Conservation (phyloP, 2,113 vertebrate species). For the Polypterus senegalus region DNA sequence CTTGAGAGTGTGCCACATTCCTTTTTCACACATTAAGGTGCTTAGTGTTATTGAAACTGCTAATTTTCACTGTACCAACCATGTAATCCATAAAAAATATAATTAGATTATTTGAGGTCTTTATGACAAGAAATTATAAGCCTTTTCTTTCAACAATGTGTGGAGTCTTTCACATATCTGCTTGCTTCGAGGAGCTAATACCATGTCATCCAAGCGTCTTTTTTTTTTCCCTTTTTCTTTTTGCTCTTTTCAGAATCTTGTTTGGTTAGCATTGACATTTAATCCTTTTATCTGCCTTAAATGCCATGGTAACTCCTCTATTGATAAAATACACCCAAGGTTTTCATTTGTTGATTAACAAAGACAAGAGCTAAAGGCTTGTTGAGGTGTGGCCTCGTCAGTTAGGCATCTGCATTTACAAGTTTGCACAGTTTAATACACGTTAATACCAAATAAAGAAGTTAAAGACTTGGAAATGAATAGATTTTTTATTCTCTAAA, state of each 20-base stretch:
- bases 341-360: conserved; percentile 5
- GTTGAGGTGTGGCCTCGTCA: not conserved
- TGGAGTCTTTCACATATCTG: not conserved
- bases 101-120: too few species aligned
- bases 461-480: too few species aligned
- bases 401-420: not conserved
- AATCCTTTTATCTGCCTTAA: conserved; percentile 26
- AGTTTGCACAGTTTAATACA: too few species aligned
- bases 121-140: not conserved
- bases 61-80: too few species aligned
- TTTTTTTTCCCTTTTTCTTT: too few species aligned
- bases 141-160: not conserved
- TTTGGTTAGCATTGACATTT: conserved; percentile 28
- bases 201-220: not conserved
- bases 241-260: conserved; percentile 18
- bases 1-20: too few species aligned
- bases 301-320: conserved; percentile 22
- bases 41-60: too few species aligned
- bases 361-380: not conserved
- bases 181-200: not conserved
- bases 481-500: too few species aligned
- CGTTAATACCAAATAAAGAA: too few species aligned
- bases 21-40: too few species aligned
- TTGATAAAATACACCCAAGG: conserved; percentile 26
- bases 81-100: too few species aligned